Conservation (phyloP, 1,140 invertebrate genomes). For the Temnothorax longispinosus region DNA sequence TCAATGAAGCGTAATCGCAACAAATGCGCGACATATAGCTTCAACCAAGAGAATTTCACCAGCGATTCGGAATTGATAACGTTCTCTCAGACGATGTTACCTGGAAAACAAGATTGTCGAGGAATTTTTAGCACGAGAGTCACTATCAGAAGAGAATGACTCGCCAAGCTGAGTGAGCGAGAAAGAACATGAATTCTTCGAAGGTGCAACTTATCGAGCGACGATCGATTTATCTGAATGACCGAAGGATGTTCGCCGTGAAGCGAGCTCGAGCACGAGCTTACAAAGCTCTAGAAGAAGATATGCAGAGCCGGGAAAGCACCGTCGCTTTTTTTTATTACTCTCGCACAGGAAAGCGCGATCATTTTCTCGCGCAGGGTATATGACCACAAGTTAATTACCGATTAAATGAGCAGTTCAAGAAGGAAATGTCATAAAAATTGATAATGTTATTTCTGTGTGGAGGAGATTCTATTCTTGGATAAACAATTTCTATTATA, state of each 20-base stretch:
- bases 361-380: neutral
- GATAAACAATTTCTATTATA: neutral
- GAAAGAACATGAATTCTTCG: slow-evolving; percentile 30
- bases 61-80: neutral
- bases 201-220: slow-evolving; percentile 42
- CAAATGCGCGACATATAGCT: neutral
- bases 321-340: neutral
- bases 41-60: neutral
- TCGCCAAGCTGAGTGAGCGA: neutral
- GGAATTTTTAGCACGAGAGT: slow-evolving; percentile 14
- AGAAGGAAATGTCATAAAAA: slow-evolving; percentile 7
- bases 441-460: neutral
- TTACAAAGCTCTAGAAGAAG: neutral
- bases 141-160: slow-evolving; percentile 29
- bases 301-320: neutral
- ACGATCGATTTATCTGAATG: slow-evolving; percentile 43
- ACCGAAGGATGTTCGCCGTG: neutral
- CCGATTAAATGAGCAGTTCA: slow-evolving; percentile 20
- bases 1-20: neutral
- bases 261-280: too few species aligned
- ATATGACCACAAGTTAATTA: slow-evolving; percentile 24
- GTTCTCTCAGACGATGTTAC: neutral
- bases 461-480: neutral
- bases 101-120: slow-evolving; percentile 42
- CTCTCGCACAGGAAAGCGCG: slow-evolving; percentile 36